phyloP scores from a whole-genome alignment of 2,113 vertebrate genomes.

The Furnarius figulus region DNA sequence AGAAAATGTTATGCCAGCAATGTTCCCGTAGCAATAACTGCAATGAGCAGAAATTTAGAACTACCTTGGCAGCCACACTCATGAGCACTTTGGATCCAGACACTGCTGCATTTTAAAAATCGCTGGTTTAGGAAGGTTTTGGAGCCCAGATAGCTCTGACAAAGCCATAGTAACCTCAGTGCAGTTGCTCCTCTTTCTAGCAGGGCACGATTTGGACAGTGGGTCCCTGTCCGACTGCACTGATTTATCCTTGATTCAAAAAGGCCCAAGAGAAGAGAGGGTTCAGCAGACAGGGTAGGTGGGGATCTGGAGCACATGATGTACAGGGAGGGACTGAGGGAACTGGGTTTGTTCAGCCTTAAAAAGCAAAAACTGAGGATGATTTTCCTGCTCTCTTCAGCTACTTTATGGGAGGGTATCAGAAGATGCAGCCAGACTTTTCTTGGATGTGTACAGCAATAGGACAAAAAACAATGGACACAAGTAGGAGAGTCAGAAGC shows the following conservation, averaged over 20 bases:
- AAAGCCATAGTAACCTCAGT: background rate
- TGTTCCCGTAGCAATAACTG: background rate
- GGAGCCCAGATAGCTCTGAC: background rate
- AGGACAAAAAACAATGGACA: background rate
- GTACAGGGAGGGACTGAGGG: background rate
- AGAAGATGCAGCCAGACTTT: background rate
- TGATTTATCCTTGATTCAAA: background rate
- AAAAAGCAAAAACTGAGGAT: background rate
- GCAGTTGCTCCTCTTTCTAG: background rate
- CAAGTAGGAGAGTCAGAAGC: background rate
- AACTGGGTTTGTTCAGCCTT: background rate
- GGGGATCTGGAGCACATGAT: background rate
- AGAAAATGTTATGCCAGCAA: conserved; percentile 14
- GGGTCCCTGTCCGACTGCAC: background rate
- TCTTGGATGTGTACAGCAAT: background rate
- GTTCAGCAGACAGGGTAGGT: background rate
- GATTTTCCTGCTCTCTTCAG: background rate
- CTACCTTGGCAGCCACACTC: conserved; percentile 11
- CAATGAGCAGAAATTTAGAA: background rate
- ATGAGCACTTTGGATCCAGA: background rate
- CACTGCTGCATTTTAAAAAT: background rate
- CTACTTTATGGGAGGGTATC: background rate
- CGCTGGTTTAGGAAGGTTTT: background rate
- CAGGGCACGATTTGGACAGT: background rate
- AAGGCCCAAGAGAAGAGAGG: background rate